phyloP scores from a whole-genome alignment of 2,888 invertebrate genomes.

The Pantelozetes paolii region DNA sequence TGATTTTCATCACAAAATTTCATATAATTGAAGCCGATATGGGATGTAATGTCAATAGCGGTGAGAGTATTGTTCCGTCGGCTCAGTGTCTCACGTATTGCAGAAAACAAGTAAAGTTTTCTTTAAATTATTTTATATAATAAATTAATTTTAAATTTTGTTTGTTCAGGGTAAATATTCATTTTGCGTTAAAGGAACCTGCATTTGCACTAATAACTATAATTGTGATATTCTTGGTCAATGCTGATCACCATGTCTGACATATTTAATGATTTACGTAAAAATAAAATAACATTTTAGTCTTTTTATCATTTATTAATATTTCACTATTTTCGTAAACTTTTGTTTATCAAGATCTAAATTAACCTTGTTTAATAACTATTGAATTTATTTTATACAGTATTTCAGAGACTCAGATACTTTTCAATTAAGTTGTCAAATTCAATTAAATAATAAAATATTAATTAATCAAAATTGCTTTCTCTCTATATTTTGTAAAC shows the following conservation, averaged over 20 bases:
- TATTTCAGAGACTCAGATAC: too few species aligned
- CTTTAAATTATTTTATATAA: neutral
- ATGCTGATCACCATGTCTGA: neutral
- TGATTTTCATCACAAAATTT: neutral
- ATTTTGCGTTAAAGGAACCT: neutral
- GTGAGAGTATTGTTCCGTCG: neutral
- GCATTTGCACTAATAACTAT: neutral
- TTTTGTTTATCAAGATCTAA: too few species aligned
- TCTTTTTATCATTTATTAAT: too few species aligned
- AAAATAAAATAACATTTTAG: neutral
- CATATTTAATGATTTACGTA: neutral
- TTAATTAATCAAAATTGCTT: too few species aligned
- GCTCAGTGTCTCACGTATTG: neutral
- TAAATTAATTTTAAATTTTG: neutral
- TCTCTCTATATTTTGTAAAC: too few species aligned
- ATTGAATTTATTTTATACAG: too few species aligned
- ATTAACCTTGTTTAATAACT: too few species aligned
- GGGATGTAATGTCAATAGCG: neutral
- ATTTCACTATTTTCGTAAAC: too few species aligned
- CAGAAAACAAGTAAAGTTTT: neutral
- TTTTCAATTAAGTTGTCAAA: too few species aligned
- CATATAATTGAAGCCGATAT: neutral
- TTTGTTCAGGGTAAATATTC: neutral
- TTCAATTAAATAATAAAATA: too few species aligned
- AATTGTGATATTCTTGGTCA: neutral